These are phyloP conservation scores for Lapara coniferarum DNA, from an alignment of 2,888 invertebrate genomes.

Conservation along the genomic window DNA sequence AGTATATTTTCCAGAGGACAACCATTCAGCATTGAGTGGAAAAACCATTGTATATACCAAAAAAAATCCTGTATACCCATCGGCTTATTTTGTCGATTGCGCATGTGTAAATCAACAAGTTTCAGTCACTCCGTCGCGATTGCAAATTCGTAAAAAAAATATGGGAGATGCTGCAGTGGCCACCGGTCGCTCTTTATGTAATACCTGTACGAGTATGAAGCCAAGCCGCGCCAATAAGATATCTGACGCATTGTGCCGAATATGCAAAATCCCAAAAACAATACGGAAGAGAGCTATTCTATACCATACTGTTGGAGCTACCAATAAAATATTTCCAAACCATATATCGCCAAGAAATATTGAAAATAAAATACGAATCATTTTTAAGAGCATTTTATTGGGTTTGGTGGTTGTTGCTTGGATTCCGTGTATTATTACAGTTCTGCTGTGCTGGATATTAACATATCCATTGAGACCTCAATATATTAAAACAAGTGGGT, in stretches of 20 bases:
- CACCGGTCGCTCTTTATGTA: constrained; percentile 11
- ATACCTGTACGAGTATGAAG: background rate
- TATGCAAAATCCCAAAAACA: constrained; percentile 1
- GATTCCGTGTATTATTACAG: constrained; percentile 54
- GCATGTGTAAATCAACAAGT: constrained; percentile 32
- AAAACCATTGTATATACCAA: background rate
- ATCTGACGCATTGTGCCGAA: background rate
- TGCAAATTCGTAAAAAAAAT: constrained; percentile 20
- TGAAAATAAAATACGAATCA: constrained; percentile 28
- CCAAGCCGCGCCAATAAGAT: background rate
- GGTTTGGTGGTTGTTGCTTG: constrained; percentile 49
- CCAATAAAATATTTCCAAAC: constrained; percentile 25
- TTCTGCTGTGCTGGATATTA: constrained; percentile 48
- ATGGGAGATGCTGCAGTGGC: constrained; percentile 31
- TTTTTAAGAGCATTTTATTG: constrained; percentile 44
- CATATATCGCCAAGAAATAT: constrained; percentile 22
- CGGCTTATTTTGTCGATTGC: background rate
- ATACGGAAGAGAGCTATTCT: background rate
- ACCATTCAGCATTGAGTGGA: background rate
- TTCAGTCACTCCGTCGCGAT: constrained; percentile 35
- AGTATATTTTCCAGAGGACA: constrained; percentile 27
- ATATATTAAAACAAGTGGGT: constrained; percentile 29
- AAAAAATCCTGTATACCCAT: background rate
- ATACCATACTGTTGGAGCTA: background rate
- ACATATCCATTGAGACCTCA: constrained; percentile 46